Evolutionary conservation across 1,140 invertebrate genomes (phyloP), one percentile per base, ranked within the genome.

Genomic region (Himalopsyche phryganea): DNA sequence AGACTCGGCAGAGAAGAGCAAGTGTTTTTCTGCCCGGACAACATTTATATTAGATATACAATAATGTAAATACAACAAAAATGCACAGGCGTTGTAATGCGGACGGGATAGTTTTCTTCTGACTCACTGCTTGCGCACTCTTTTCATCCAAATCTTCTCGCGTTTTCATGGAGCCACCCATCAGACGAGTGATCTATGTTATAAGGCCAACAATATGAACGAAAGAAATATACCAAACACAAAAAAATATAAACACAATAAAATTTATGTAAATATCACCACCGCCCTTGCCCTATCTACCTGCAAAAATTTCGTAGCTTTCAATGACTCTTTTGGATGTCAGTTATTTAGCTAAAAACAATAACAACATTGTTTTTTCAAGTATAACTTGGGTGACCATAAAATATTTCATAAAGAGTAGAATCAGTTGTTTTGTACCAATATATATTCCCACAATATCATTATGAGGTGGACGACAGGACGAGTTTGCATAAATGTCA

Each of bases 81-180:
- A 44, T 53, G 50, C 50, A 33, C 33, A 23, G 14, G 15, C 23
- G 23, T 28, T 28, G n/a, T n/a, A n/a, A 28, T 28, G 23, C 3
- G 38, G 4, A 5, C 11, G n/a, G 15, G 11, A 40, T 40, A n/a
- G n/a, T 40, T 40, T n/a, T 14, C 17, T 40, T 55, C 42, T 32
- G 38, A 83, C 84, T 86, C 83, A 86, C 84, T 73, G 81, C 78
- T 75, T 74, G 71, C 66, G 77, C 74, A 60, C 82, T 84, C 59
- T 80, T 69, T 44, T 75, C 69, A 66, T 85, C 83, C 66, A 84
- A 69, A 65, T 80, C 71, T 67, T 76, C 76, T 36, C 80, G 71
- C 64, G 81, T 69, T 72, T 83, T 83, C 60, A 85, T 65, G 17
- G 77, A 80, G 51, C 83, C 82, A 41, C 81, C 83, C 62, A 86